Percentiles rank a stretch among this genome's conserved stretches.
phyloP scores from a whole-genome alignment of 2,888 invertebrate species.

The Ennomos quercinarius region DNA sequence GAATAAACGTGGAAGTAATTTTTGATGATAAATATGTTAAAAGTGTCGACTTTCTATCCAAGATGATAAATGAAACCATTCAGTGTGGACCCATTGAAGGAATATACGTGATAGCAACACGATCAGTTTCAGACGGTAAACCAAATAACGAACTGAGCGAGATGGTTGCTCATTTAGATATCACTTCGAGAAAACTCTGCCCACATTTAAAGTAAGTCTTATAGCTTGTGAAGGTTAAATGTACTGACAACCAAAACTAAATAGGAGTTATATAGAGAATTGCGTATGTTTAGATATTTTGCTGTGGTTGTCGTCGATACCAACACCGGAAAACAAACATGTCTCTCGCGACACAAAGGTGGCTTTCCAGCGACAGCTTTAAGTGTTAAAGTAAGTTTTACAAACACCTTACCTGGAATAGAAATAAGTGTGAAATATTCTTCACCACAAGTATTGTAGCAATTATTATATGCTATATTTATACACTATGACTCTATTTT shows the following conservation, averaged over 20 bases:
- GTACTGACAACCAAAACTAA: no score
- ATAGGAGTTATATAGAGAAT: no score
- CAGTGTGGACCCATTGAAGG: constrained; percentile 10
- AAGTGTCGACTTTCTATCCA: not conserved
- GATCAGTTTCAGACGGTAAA: not conserved
- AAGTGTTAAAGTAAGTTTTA: constrained; percentile 20
- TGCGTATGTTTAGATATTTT: constrained; percentile 42
- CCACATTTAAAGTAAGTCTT: constrained; percentile 25
- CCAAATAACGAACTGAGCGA: not conserved
- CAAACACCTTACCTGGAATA: no score
- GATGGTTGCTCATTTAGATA: constrained; percentile 10
- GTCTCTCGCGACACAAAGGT: constrained; percentile 37
- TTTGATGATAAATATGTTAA: not conserved
- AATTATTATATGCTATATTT: no score
- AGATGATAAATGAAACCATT: not conserved
- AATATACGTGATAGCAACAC: constrained; percentile 14
- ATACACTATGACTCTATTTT: no score
- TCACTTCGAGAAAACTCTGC: constrained; percentile 6
- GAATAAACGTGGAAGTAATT: constrained; percentile 13
- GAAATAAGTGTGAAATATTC: no score
- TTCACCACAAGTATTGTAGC: not conserved
- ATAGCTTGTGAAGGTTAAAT: no score
- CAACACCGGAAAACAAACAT: constrained; percentile 38
- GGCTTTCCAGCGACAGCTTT: constrained; percentile 44
- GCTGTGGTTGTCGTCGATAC: constrained; percentile 32